phyloP scores from a whole-genome alignment of 2,113 vertebrate species.

The Ptilonorhynchus violaceus region DNA sequence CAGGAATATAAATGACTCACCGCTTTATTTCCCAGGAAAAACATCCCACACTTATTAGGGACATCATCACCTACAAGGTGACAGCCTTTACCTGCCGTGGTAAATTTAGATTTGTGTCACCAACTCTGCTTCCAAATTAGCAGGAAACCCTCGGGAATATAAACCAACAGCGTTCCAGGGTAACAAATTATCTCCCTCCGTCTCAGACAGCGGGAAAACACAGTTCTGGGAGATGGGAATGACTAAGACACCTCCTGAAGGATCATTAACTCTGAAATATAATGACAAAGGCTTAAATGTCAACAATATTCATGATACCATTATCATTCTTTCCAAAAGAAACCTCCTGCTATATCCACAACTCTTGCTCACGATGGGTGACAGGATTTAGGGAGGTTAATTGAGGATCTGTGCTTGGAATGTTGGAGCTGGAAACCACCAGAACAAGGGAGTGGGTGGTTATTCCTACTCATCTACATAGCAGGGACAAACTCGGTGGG shows the following conservation, averaged over 20 bases:
- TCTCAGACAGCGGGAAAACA: neutral
- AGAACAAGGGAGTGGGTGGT: neutral
- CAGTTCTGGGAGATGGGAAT: neutral
- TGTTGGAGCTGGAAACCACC: neutral
- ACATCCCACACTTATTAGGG: neutral
- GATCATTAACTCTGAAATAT: conserved; percentile 7
- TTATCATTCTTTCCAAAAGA: neutral
- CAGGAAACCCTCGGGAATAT: neutral
- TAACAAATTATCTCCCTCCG: neutral
- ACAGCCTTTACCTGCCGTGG: neutral
- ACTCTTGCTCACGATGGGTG: neutral
- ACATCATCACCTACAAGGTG: neutral
- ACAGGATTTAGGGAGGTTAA: neutral
- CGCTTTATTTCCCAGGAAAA: neutral
- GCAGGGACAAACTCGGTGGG: neutral
- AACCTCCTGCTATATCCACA: neutral
- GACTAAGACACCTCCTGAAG: neutral
- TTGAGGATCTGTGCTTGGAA: neutral
- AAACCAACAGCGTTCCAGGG: neutral
- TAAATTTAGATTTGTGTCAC: neutral
- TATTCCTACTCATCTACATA: neutral
- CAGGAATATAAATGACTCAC: neutral
- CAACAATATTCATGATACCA: neutral
- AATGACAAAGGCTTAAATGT: conserved; percentile 7
- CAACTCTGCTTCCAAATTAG: neutral